phyloP scores from a whole-genome alignment of 2,113 vertebrate genomes.

The Phaethon lepturus region DNA sequence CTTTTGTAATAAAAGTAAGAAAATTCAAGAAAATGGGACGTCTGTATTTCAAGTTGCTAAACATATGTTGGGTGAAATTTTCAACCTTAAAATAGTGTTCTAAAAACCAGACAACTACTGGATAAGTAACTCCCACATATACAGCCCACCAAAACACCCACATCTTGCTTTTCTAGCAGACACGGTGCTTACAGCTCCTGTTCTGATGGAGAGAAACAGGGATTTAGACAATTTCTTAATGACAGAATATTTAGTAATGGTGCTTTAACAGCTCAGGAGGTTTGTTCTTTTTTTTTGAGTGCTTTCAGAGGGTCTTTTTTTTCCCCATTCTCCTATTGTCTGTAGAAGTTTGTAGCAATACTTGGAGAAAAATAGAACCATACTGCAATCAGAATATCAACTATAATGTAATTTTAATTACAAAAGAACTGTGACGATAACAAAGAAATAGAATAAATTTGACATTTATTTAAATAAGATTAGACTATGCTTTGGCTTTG shows the following conservation, averaged over 20 bases:
- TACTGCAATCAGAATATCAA: background rate
- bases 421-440: background rate
- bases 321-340: background rate
- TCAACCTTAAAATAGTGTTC: slow-evolving; percentile 21
- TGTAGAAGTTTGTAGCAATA: background rate
- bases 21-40: background rate
- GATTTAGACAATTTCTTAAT: background rate
- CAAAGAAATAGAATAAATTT: background rate
- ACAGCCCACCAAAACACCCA: slow-evolving; percentile 10
- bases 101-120: background rate
- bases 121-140: background rate
- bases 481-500: background rate
- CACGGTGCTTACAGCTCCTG: background rate
- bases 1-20: background rate
- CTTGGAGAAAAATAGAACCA: background rate
- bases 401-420: background rate
- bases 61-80: slow-evolving; percentile 19
- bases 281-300: background rate
- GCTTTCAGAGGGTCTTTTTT: background rate
- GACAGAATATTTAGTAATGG: background rate
- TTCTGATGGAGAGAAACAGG: background rate
- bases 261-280: background rate
- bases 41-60: slow-evolving; percentile 18
- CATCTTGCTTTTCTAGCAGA: background rate
- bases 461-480: background rate